Base-by-base conservation (phyloP, 2,888 invertebrate species). In the Protophormia terraenovae region DNA sequence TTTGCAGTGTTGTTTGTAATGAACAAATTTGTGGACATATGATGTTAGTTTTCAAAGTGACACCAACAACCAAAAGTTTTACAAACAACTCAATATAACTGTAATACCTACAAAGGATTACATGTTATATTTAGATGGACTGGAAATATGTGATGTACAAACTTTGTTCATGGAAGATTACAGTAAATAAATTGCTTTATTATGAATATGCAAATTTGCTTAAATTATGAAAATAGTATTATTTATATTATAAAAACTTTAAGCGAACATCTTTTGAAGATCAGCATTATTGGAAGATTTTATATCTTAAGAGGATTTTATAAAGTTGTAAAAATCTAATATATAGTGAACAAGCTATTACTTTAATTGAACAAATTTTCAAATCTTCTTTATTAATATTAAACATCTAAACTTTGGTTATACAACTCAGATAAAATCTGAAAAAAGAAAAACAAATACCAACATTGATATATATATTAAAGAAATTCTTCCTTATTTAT, bases 11-110 rank as follows among this genome's bases (percentile, higher is more conserved):
- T 66, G 69, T 78, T 78, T 75, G 75, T 64, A 81, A 73, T 80
- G 84, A 64, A 86, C 84, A 87, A 83, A 85, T 87, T 86, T 87
- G 83, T 83, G 86, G 87, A 86, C 87, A 87, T 78, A 84, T 86
- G 85, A 86, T 84, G 84, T 86, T 82, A 71, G 78, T 69, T 82
- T 82, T 75, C 78, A 75, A 75, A 82, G 60, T 86, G 84, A 81
- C 84, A 82, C 79, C 84, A 84, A 84, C 84, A 82, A 78, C 79
- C 71, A 82, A 79, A 86, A 76, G 82, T 84, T 79, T 78, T 82
- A 45, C 55, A 66, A 84, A 84, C 82, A 81, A 78, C 81, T 82
- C 76, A 86, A 81, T 82, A 84, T 69, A 24, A 16, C n/a, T n/a
- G 27, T 58, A 29, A 38, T n/a, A n/a, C n/a, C n/a, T n/a, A n/a